Evolutionary conservation across 1,140 invertebrate genomes (phyloP).

Genomic region (Littorina saxatilis): DNA sequence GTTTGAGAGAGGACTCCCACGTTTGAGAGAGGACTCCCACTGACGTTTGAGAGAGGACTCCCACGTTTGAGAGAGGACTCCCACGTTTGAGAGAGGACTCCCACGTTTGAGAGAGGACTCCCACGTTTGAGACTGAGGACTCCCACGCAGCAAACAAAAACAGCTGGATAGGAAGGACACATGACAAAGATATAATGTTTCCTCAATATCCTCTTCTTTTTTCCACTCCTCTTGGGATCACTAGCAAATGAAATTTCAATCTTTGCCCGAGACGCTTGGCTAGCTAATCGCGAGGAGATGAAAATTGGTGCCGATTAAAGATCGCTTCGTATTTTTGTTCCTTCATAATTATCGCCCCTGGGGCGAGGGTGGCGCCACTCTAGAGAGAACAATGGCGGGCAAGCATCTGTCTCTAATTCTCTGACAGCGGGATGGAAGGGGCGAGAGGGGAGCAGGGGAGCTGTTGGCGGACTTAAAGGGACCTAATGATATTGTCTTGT

Average conservation of each 20-base stretch:
- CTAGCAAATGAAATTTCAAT: conserved; percentile 21
- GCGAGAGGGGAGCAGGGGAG: not conserved
- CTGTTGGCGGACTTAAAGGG: not conserved
- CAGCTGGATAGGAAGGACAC: no score
- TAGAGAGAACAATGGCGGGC: not conserved
- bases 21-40: no score
- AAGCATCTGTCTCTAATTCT: conserved; percentile 12
- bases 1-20: no score
- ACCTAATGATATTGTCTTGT: no score
- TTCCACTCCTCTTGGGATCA: not conserved
- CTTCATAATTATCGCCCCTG: conserved; percentile 5
- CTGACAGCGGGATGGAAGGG: not conserved
- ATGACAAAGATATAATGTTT: not conserved
- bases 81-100: no score
- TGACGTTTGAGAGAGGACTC: no score
- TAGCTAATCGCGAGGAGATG: conserved; percentile 22
- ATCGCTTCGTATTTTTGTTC: conserved; percentile 33
- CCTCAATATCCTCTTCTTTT: not conserved
- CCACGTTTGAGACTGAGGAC: no score
- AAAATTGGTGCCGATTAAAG: conserved; percentile 39
- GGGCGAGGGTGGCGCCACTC: not conserved
- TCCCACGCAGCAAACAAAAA: no score
- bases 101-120: no score
- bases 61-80: no score
- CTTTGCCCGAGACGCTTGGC: not conserved